Conservation (phyloP, 2,797 vertebrate genomes). For the Gymnoscopelus braueri region DNA sequence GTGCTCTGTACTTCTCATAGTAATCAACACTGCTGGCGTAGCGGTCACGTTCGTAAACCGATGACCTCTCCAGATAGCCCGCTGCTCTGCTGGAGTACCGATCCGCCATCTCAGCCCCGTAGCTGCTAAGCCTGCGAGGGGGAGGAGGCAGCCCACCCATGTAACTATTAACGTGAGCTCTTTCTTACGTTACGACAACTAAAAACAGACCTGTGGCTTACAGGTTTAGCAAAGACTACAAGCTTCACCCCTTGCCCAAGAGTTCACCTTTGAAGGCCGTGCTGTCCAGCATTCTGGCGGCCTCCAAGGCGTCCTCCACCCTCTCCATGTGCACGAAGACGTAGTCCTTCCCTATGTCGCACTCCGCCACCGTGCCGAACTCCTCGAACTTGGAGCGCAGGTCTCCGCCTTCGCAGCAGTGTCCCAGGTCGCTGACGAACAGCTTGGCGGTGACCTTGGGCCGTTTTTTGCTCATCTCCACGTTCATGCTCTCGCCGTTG, state of each 20-base stretch:
- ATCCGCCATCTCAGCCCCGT: slow-evolving; percentile 58
- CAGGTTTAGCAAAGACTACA: slow-evolving; percentile 45
- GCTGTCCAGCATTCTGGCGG: slow-evolving; percentile 91
- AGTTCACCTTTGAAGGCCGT: slow-evolving; percentile 92
- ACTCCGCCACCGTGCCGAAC: slow-evolving; percentile 91
- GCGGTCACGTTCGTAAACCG: slow-evolving; percentile 62
- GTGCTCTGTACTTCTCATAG: slow-evolving; percentile 78
- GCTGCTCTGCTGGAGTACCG: slow-evolving; percentile 54
- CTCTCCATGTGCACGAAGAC: slow-evolving; percentile 96
- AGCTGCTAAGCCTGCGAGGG: slow-evolving; percentile 65
- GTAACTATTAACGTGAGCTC: slow-evolving; percentile 54
- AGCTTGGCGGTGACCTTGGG: slow-evolving; percentile 92
- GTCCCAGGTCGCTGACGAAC: slow-evolving; percentile 90
- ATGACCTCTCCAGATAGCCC: slow-evolving; percentile 61
- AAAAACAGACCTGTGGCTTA: slow-evolving; percentile 29
- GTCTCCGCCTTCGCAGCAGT: slow-evolving; percentile 83
- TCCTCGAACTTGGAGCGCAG: slow-evolving; percentile 90
- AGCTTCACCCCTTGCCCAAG: slow-evolving; percentile 38
- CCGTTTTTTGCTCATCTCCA: slow-evolving; percentile 93
- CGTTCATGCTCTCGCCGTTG: slow-evolving; percentile 90
- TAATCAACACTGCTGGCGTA: slow-evolving; percentile 65
- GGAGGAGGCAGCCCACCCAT: slow-evolving; percentile 57
- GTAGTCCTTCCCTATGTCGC: slow-evolving; percentile 96
- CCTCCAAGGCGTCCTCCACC: slow-evolving; percentile 92
- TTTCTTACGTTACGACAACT: not conserved